Base-by-base conservation (phyloP, 1,140 invertebrate genomes). In the Theocolax elegans region DNA sequence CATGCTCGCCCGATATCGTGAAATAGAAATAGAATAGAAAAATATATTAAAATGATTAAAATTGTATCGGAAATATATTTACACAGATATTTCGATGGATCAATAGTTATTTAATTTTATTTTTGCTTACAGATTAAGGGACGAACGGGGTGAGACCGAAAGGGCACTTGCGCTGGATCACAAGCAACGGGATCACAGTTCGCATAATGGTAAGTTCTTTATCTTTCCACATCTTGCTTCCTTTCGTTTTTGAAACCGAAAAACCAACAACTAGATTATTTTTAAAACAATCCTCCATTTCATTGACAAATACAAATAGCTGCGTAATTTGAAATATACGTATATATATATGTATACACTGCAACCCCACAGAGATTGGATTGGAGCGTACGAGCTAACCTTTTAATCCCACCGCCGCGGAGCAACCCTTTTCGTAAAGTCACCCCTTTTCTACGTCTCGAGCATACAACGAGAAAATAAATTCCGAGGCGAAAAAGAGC, bases 131-230 rank as follows among this genome's bases (percentile, higher is more conserved):
- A 94, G 93, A 89, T 89, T 95, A 85, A 89, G 93, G 76, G 94
- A 95, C 81, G 94, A 95, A 86, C 88, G 93, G 81, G 91, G 91
- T 65, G 92, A 94, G 76, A 90, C 91, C 74, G 93, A 94, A 80
- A 89, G 92, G 85, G 91, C 89, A 68, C 87, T 91, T 79, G 91
- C 89, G 58, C 87, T 93, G 84, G 93, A 95, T 74, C 88, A 91
- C 80, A 94, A 94, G 88, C 91, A 90, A 72, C 89, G 92, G 78
- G 92, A 94, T 85, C 89, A 91, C 71, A 94, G 92, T 85, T 94
- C 93, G 82, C 91, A 93, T 86, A 94, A 94, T 87, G 93, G 94
- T 95, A 88, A 91, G 89, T 72, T 54, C 35, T 63, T 51, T 10
- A n/a, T 31, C 15, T 3, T n/a, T n/a, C n/a, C n/a, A n/a, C n/a